Percentiles rank a stretch among this genome's conserved stretches.
These are phyloP conservation scores for Ornithoptera priamus DNA, from an alignment of 2,888 invertebrate genomes.

Conservation along the genomic window DNA sequence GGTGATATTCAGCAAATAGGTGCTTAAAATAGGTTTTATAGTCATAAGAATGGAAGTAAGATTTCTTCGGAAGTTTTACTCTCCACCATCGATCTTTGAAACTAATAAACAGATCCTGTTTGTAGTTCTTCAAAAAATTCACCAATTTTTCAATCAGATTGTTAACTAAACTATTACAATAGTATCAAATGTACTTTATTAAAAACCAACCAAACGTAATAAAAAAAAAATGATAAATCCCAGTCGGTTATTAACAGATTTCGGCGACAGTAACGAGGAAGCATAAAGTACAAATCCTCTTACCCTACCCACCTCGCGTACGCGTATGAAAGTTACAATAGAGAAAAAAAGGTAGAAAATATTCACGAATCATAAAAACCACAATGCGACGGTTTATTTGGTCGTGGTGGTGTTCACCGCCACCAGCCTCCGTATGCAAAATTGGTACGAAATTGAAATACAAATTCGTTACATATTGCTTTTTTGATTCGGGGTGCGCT, in stretches of 20 bases:
- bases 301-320: slow-evolving; percentile 63
- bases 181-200: slow-evolving; percentile 33
- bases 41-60: too few species aligned
- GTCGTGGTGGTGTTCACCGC: slow-evolving; percentile 44
- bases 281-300: slow-evolving; percentile 53
- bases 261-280: slow-evolving; percentile 44
- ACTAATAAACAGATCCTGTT: too few species aligned
- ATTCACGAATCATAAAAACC: slow-evolving; percentile 75
- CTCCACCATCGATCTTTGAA: too few species aligned
- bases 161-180: background rate
- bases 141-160: too few species aligned
- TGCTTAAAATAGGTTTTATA: too few species aligned
- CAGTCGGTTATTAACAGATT: slow-evolving; percentile 54
- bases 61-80: too few species aligned
- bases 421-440: slow-evolving; percentile 72
- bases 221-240: slow-evolving; percentile 33
- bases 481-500: slow-evolving; percentile 58
- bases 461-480: slow-evolving; percentile 80
- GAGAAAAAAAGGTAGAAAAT: slow-evolving; percentile 52
- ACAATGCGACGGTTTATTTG: slow-evolving; percentile 72
- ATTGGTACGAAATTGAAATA: slow-evolving; percentile 80
- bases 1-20: too few species aligned
- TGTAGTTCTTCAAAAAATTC: too few species aligned
- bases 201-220: background rate
- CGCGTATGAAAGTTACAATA: slow-evolving; percentile 51